Percentiles rank a stretch among this genome's conserved stretches.
phyloP scores from a whole-genome alignment of 2,797 vertebrate species.

The Oreonectes daqikongensis region DNA sequence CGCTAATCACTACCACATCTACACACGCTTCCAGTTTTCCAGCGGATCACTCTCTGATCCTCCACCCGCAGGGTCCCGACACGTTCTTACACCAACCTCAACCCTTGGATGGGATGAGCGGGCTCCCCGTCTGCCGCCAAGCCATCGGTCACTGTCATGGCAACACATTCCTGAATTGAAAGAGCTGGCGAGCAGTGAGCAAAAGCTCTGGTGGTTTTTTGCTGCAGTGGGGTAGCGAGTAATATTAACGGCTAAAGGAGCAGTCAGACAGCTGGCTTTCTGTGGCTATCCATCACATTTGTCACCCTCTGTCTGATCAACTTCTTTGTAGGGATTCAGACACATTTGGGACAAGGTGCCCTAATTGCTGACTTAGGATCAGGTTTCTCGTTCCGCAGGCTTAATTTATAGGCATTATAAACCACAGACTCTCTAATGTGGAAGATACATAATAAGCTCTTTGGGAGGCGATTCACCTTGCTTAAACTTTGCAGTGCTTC shows the following conservation, averaged over 20 bases:
- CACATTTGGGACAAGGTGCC: conserved; percentile 34
- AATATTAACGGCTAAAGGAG: conserved; percentile 50
- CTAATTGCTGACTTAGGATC: conserved; percentile 45
- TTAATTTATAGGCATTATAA: conserved; percentile 30
- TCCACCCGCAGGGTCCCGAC: conserved; percentile 57
- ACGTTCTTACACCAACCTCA: conserved; percentile 52
- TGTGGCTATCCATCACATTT: conserved; percentile 31
- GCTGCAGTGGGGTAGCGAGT: conserved; percentile 29
- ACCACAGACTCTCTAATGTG: conserved; percentile 21
- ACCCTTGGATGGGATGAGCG: conserved; percentile 31
- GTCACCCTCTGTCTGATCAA: conserved; percentile 41
- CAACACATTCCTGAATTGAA: conserved; percentile 47
- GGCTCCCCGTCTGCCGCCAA: conserved; percentile 37
- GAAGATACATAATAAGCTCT: conserved; percentile 10
- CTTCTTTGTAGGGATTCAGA: conserved; percentile 39
- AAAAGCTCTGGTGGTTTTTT: conserved; percentile 23
- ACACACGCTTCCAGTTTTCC: conserved; percentile 55
- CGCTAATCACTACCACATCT: conserved; percentile 76
- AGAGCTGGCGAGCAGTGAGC: conserved; percentile 30
- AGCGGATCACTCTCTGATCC: conserved; percentile 61
- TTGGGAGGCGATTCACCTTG: conserved; percentile 23
- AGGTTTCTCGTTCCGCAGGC: conserved; percentile 13
- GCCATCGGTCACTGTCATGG: conserved; percentile 43
- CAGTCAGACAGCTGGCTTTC: conserved; percentile 41
- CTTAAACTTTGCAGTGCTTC: conserved; percentile 18